Base-by-base conservation (phyloP, 1,140 invertebrate species). In the Drosophila subobscura region DNA sequence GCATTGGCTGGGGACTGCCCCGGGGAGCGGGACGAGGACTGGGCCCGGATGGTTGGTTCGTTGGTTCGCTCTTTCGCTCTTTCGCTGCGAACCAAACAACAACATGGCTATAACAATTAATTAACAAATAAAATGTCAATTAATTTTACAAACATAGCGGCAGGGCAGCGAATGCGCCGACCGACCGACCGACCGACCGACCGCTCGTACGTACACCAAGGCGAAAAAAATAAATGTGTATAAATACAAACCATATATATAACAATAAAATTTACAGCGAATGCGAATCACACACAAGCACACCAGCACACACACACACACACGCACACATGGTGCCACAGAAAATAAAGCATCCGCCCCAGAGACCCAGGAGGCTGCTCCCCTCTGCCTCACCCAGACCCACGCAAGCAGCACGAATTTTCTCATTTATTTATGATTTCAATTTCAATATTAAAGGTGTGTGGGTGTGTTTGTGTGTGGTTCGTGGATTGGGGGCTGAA, bases 121-220 rank as follows among this genome's bases (percentile, higher is more conserved):
- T 88, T 88, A 88, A 88, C 83, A 88, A 88, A 88, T 88, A 88
- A 88, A 88, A 88, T 88, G 83, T 88, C 83, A 88, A 88, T 88
- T 88, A 88, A 88, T 88, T 88, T 88, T 83, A 88, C 83, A 88
- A 88, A 89, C 83, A 81, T 58, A 75, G 81, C 70, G 56, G 63
- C 67, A 60, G 63, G 25, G 41, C 49, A 45, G 41, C 14, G 16
- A 8, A 44, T 61, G n/a, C n/a, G n/a, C 8, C 29, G 29, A 3
- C 29, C 29, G 29, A 2, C 29, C 29, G 16, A 8, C 8, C 29
- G 29, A 8, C 8, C 29, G 29, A 3, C 29, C 29, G 29, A 2
- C 29, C 29, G 16, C 16, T 20, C 16, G 16, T 20, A 20, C 16
- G 46, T 61, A 37, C 42, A 40, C 22, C 44, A 22, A n/a, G 20